Percentiles rank a stretch among this genome's conserved stretches.
Conservation (phyloP, 2,113 vertebrate species). For the Chaenocephalus aceratus region DNA sequence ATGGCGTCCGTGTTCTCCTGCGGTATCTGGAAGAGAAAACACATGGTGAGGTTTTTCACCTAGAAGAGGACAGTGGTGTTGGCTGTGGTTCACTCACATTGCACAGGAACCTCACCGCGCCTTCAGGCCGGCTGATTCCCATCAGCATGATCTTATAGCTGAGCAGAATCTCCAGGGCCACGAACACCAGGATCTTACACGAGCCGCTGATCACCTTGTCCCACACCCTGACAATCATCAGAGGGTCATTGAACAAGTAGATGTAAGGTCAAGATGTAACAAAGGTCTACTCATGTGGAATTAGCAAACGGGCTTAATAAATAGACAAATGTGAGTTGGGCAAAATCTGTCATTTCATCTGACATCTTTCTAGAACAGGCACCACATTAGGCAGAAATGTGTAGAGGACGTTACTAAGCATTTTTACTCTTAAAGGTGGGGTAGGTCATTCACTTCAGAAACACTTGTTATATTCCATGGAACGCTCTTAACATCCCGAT, state of each 20-base stretch:
- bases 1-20: slow-evolving; percentile 97
- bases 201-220: slow-evolving; percentile 98
- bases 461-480: too few relatives aligned
- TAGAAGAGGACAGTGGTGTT: not conserved
- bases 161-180: slow-evolving; percentile 95
- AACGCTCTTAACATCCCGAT: too few relatives aligned
- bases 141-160: slow-evolving; percentile 95
- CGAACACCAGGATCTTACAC: slow-evolving; percentile 97
- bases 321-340: not conserved
- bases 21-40: slow-evolving; percentile 86
- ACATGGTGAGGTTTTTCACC: not conserved
- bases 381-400: too few relatives aligned
- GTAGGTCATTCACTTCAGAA: too few relatives aligned
- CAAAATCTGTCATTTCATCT: too few relatives aligned
- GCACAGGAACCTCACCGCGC: slow-evolving; percentile 89
- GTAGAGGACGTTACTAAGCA: too few relatives aligned
- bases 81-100: slow-evolving; percentile 85
- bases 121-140: slow-evolving; percentile 89
- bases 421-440: too few relatives aligned
- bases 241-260: not conserved
- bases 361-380: too few relatives aligned
- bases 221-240: slow-evolving; percentile 89
- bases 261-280: not conserved
- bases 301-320: not conserved
- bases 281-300: not conserved